phyloP scores from a whole-genome alignment of 2,888 invertebrate genomes.

The Drosophila longiperda region DNA sequence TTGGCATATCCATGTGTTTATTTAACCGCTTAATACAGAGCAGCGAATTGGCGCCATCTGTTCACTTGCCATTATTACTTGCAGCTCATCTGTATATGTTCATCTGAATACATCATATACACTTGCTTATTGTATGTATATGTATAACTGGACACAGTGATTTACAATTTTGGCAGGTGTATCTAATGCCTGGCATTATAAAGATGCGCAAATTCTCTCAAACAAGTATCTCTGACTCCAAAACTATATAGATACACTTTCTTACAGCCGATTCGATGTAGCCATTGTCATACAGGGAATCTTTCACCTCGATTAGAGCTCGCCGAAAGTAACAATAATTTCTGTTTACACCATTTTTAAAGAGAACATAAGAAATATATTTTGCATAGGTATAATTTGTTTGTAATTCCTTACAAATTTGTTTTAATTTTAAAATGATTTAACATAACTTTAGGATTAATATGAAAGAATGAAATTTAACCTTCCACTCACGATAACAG shows the following conservation, averaged over 20 bases:
- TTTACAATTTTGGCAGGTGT: not conserved
- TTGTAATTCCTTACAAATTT: not conserved
- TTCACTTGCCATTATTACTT: conserved; percentile 50
- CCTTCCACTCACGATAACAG: not conserved
- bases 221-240: not conserved
- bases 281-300: not conserved
- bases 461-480: not conserved
- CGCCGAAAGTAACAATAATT: not conserved
- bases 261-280: not conserved
- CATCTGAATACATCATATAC: not conserved
- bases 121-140: not conserved
- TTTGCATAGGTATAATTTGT: not conserved
- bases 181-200: not conserved
- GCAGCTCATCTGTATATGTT: conserved; percentile 21
- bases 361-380: not conserved
- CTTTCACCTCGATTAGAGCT: not conserved
- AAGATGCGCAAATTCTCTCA: not conserved
- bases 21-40: conserved; percentile 66
- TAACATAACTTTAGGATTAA: not conserved
- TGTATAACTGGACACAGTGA: not conserved
- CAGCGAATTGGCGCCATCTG: conserved; percentile 74
- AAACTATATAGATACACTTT: not conserved
- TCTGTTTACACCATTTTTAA: not conserved
- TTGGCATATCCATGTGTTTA: conserved; percentile 62
- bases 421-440: not conserved